Base-by-base conservation (phyloP, 2,888 invertebrate genomes). In the Alentia gelatinosa region DNA sequence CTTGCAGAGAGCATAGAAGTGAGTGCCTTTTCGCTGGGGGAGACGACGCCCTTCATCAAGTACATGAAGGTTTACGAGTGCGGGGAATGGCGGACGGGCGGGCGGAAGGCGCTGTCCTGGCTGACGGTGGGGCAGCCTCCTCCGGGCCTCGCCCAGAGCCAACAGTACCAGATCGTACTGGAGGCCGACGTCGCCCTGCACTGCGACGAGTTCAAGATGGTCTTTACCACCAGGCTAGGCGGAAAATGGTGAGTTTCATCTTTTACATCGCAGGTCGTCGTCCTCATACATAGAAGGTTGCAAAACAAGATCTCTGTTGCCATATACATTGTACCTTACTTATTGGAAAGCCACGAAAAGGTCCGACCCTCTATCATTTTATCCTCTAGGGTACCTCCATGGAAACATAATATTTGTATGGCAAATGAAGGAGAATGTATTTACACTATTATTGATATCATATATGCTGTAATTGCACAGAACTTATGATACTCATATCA, bases 191-290 rank as follows among this genome's bases (percentile, higher is more conserved):
- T 97, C 5, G 96, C 96, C 26, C 95, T 97, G 56, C 95, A 96
- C 92, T 96, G 96, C 93, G 97, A 97, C 79, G 96, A 97, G 93
- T 97, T 97, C 93, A 95, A 96, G 83, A 96, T 97, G 96, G 96
- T 97, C 89, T 96, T 97, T 91, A 95, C 96, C 3, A 96, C 97
- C 0, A 95, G 96, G 91, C 94, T 96, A 0, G 94, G 93, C 91
- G 96, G 96, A 50, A 96, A 96, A 94, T 96, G 96, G 96, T 96
- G 91, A 93, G 94, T 91, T 7, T 5, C 33, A 56, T 47, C 19
- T 37, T 89, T 89, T 23, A n/a, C n/a, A n/a, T n/a, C n/a, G n/a
- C n/a, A n/a, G n/a, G n/a, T n/a, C n/a, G n/a, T n/a, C n/a, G n/a
- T n/a, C n/a, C n/a, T n/a, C n/a, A n/a, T n/a, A n/a, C n/a, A n/a